Evolutionary conservation across 2,797 vertebrate genomes (phyloP), one percentile per base, ranked within the genome.

Genomic region (Paramormyrops hopkinsi): DNA sequence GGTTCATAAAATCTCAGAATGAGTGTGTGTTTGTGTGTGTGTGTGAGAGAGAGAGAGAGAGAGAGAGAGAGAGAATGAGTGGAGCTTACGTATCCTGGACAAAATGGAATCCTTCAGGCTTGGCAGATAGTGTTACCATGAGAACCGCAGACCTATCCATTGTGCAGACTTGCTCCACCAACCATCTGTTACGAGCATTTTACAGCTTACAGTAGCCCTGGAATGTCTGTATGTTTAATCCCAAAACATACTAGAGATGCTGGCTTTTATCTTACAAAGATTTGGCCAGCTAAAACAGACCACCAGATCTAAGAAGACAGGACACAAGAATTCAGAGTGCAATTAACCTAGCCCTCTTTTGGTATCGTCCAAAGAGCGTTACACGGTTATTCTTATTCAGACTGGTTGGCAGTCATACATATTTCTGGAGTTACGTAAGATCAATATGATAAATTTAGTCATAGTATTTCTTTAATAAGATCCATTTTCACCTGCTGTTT

Each of bases 41-140:
- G 46, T 51, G 50, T 9, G 85, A 90, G 92, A 90, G 96, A 92
- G 93, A 95, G 96, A 96, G 91, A 91, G 65, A 92, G 91, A 90
- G 90, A 91, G 92, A 91, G 88, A 85, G 91, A 62, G 89, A 91
- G 91, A 93, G 76, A 92, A 89, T 90, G 90, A 91, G 90, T 50
- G 91, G 92, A 95, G 96, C 97, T 97, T 97, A 97, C 96, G 97
- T 97, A 97, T 98, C 97, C 96, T 97, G 96, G 95, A 94, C 51
- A 94, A 97, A 97, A 98, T 97, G 96, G 97, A 97, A 98, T 97
- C 97, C 97, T 96, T 97, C 96, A 97, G 97, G 97, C 96, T 96
- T 97, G 97, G 97, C 97, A 97, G 97, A 98, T 97, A 97, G 97
- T 96, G 98, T 99, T 99, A 98, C 98, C 97, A 98, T 99, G 98